Percentiles rank a stretch among this genome's conserved stretches.
Conservation (phyloP, 2,113 vertebrate species). For the Protobothrops mucrosquamatus region DNA sequence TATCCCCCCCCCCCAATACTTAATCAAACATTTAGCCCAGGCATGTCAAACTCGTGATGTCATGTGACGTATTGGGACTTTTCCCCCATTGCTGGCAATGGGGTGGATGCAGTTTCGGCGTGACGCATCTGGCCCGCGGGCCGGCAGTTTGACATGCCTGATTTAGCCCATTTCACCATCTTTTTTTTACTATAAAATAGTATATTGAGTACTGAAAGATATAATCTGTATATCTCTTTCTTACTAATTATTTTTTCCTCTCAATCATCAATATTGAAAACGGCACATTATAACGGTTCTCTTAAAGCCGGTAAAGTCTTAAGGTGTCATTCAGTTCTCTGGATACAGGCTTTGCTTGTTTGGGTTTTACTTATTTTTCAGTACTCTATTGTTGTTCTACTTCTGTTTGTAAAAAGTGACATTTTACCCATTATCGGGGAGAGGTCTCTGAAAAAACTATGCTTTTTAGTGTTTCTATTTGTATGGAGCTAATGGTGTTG, state of each 20-base stretch:
- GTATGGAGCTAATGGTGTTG: not conserved
- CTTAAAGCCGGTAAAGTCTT: slow-evolving; percentile 52
- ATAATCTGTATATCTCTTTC: slow-evolving; percentile 63
- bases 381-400: slow-evolving; percentile 38
- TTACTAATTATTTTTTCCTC: slow-evolving; percentile 63
- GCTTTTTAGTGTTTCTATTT: not conserved
- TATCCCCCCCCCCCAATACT: slow-evolving; percentile 13
- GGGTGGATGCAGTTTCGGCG: no score
- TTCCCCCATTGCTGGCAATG: no score
- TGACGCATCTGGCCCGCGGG: no score
- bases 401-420: slow-evolving; percentile 39
- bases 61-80: no score
- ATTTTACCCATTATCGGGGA: not conserved
- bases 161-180: slow-evolving; percentile 45
- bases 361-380: slow-evolving; percentile 20
- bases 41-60: no score
- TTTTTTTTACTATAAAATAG: slow-evolving; percentile 55
- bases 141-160: no score
- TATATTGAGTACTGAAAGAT: slow-evolving; percentile 62
- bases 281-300: slow-evolving; percentile 46
- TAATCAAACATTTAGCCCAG: slow-evolving; percentile 44
- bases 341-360: slow-evolving; percentile 30
- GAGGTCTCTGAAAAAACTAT: not conserved
- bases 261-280: slow-evolving; percentile 62
- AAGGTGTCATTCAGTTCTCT: slow-evolving; percentile 41